Evolutionary conservation across 2,797 vertebrate species (phyloP).

Genomic region (Leptodactylus fallax): DNA sequence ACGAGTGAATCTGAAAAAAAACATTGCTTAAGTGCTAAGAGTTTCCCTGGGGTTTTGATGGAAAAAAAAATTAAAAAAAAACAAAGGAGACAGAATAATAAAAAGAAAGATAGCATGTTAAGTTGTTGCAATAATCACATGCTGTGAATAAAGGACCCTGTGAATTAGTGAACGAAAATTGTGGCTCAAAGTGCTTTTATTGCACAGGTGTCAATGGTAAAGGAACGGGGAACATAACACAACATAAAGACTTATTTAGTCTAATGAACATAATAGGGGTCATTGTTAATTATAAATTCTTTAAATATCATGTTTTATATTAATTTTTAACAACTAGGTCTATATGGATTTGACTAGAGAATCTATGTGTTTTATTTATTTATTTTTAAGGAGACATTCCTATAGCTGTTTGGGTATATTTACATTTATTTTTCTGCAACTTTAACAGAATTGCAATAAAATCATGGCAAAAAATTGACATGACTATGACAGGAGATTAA

Average conservation of each 20-base stretch:
- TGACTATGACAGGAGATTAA: too few species aligned
- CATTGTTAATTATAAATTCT: background rate
- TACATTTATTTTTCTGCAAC: too few species aligned
- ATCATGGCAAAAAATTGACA: too few species aligned
- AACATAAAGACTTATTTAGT: slow-evolving; percentile 57
- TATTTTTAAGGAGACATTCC: too few species aligned
- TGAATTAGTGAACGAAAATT: slow-evolving; percentile 77
- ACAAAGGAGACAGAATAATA: slow-evolving; percentile 38
- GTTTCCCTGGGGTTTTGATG: slow-evolving; percentile 82
- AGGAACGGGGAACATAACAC: slow-evolving; percentile 69
- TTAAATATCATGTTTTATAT: background rate
- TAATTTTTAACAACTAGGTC: background rate
- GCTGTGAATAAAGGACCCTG: slow-evolving; percentile 78
- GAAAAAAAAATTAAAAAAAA: slow-evolving; percentile 65
- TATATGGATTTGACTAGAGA: background rate
- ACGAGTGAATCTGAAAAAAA: slow-evolving; percentile 82
- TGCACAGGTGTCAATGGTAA: slow-evolving; percentile 73
- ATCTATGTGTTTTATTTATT: too few species aligned
- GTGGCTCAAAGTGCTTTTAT: slow-evolving; percentile 74
- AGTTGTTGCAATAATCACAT: slow-evolving; percentile 80
- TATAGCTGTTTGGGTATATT: too few species aligned
- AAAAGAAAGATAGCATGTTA: slow-evolving; percentile 73
- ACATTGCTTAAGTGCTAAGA: slow-evolving; percentile 81
- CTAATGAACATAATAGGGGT: background rate
- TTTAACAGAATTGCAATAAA: too few species aligned